Percentiles rank a stretch among this genome's conserved stretches.
Evolutionary conservation across 2,888 invertebrate genomes (phyloP).

Genomic region (Lepidocyrtinus sp.): DNA sequence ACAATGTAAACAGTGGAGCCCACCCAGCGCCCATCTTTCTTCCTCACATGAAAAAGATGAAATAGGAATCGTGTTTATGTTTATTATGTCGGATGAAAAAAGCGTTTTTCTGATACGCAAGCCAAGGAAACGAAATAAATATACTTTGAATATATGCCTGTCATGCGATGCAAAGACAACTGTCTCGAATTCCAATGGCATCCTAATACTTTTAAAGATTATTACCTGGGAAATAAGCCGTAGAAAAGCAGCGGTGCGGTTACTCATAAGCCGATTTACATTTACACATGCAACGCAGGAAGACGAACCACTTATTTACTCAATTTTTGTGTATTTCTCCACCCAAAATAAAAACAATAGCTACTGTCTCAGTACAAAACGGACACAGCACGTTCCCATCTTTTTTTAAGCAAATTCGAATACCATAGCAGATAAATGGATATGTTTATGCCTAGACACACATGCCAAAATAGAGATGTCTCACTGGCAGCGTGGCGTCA

Average conservation of each 20-base stretch:
- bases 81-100: too few relatives aligned
- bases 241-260: neutral
- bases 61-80: neutral
- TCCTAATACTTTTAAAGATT: constrained; percentile 49
- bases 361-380: neutral
- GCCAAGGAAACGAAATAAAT: neutral
- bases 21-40: constrained; percentile 26
- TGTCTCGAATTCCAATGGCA: constrained; percentile 9
- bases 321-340: constrained; percentile 20
- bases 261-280: neutral
- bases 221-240: constrained; percentile 45
- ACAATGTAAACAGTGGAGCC: constrained; percentile 24
- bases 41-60: neutral
- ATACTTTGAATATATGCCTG: neutral
- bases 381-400: neutral
- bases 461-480: constrained; percentile 3
- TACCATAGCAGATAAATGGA: neutral
- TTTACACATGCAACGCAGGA: constrained; percentile 35
- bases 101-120: neutral
- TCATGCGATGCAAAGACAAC: constrained; percentile 5
- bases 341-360: constrained; percentile 46
- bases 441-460: neutral
- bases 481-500: constrained; percentile 9
- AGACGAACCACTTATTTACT: constrained; percentile 25
- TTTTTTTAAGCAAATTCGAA: neutral